phyloP scores from a whole-genome alignment of 2,113 vertebrate genomes.

The Oriolus oriolus region DNA sequence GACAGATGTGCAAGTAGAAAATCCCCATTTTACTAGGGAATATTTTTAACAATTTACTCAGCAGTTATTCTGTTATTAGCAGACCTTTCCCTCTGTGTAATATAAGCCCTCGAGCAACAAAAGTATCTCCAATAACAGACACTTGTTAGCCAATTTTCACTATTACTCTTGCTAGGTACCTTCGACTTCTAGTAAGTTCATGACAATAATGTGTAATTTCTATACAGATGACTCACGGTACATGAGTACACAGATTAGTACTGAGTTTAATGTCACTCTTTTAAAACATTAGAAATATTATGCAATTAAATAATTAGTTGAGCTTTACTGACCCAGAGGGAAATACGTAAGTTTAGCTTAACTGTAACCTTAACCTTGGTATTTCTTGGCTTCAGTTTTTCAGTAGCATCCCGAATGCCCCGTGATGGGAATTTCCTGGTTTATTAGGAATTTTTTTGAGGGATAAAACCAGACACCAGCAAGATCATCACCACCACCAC shows the following conservation, averaged over 20 bases:
- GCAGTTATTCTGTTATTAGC: background rate
- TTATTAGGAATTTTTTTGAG: background rate
- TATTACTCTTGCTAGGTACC: background rate
- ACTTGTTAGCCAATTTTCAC: background rate
- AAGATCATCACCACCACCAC: background rate
- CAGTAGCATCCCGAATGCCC: background rate
- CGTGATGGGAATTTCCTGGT: background rate
- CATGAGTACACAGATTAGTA: background rate
- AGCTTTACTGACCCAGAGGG: background rate
- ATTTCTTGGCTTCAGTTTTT: background rate
- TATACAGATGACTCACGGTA: background rate
- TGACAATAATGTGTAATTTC: constrained; percentile 12
- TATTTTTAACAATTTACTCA: background rate
- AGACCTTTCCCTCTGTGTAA: background rate
- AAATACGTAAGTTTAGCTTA: background rate
- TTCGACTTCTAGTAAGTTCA: background rate
- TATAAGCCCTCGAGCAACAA: background rate
- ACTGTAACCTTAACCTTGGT: background rate
- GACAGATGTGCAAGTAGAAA: background rate
- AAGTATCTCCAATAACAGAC: background rate
- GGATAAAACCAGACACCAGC: background rate
- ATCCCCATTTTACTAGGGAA: background rate
- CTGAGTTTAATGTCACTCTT: background rate
- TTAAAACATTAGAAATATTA: background rate
- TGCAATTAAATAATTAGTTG: background rate